Conservation (phyloP, 2,797 vertebrate species). For the Dermochelys coriacea region DNA sequence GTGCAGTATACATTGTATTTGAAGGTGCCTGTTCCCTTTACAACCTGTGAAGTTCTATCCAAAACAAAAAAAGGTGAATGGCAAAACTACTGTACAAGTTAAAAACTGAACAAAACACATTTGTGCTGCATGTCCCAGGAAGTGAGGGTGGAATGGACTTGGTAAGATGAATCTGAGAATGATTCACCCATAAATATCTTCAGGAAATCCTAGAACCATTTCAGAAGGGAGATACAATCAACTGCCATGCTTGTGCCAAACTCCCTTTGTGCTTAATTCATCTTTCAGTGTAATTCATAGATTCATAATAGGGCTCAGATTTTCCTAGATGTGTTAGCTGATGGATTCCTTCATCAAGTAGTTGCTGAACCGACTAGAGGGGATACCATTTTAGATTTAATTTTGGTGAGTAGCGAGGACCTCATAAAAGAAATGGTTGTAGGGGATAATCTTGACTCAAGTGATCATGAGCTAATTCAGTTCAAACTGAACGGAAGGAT, state of each 20-base stretch:
- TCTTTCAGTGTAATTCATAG: not conserved
- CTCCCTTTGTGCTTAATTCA: not conserved
- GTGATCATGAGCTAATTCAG: too few species aligned
- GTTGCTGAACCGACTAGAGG: too few species aligned
- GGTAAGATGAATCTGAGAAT: not conserved
- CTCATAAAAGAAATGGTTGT: too few species aligned
- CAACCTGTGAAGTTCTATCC: not conserved
- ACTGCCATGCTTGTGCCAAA: fast-evolving
- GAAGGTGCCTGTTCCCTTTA: not conserved
- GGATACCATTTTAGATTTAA: too few species aligned
- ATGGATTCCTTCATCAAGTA: too few species aligned
- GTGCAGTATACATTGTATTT: not conserved
- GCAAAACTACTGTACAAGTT: not conserved
- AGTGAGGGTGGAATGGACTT: not conserved
- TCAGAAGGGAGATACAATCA: not conserved
- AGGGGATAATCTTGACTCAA: too few species aligned
- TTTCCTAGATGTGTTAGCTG: too few species aligned
- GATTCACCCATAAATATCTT: not conserved
- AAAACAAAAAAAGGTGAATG: not conserved
- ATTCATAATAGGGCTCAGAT: too few species aligned
- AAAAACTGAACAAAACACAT: not conserved
- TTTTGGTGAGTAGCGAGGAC: too few species aligned
- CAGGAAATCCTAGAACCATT: not conserved
- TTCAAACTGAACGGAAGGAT: too few species aligned
- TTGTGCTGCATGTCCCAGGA: too few species aligned